Evolutionary conservation across 2,888 invertebrate species (phyloP).

Genomic region (Alloscopus bannaensis): DNA sequence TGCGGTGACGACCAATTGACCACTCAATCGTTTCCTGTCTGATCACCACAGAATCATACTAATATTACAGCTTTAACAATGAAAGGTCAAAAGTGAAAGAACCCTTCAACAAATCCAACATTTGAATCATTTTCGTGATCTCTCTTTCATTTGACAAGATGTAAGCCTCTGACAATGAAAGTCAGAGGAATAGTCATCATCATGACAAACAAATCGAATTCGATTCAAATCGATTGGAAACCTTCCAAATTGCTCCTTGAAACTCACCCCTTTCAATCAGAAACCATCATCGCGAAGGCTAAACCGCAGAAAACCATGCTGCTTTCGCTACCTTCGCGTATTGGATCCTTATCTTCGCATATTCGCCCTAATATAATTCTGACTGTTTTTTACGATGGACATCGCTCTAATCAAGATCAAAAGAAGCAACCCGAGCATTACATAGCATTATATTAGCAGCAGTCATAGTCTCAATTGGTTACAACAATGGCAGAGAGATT

Average conservation of each 20-base stretch:
- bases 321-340: not conserved
- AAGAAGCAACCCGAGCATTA: too few relatives aligned
- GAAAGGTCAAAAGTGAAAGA: too few relatives aligned
- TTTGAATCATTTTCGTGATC: too few relatives aligned
- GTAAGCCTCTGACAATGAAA: constrained; percentile 8
- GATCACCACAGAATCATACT: too few relatives aligned
- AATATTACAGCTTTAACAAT: too few relatives aligned
- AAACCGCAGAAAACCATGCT: constrained; percentile 39
- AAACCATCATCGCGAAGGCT: constrained; percentile 5
- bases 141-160: too few relatives aligned
- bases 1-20: too few relatives aligned
- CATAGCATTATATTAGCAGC: too few relatives aligned
- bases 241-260: constrained; percentile 1
- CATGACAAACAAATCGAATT: constrained; percentile 7
- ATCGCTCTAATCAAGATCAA: constrained; percentile 54
- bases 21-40: too few relatives aligned
- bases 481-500: too few relatives aligned
- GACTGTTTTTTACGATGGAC: constrained; percentile 46
- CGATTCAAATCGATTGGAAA: constrained; percentile 27
- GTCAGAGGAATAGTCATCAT: not conserved
- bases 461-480: too few relatives aligned
- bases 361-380: not conserved
- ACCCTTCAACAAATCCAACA: too few relatives aligned
- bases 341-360: not conserved
- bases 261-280: constrained; percentile 21